phyloP scores from a whole-genome alignment of 2,113 vertebrate species.

The Tiliqua scincoides region DNA sequence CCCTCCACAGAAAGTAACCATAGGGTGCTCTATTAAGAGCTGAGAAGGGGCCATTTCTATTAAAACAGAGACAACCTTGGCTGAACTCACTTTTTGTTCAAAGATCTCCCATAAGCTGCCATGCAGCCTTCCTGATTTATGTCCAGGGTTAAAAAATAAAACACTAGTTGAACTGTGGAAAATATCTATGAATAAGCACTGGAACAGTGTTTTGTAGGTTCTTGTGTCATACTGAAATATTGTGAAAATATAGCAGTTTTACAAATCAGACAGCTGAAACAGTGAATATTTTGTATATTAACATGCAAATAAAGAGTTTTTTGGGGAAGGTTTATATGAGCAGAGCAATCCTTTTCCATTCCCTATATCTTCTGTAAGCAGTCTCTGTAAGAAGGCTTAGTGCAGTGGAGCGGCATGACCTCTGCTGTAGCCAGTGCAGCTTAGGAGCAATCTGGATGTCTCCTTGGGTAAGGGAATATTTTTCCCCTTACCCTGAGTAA shows the following conservation, averaged over 20 bases:
- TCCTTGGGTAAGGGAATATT: no score
- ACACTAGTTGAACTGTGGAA: background rate
- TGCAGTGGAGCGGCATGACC: no score
- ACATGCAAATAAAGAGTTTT: background rate
- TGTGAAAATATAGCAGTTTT: background rate
- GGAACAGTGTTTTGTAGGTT: background rate
- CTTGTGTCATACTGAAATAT: background rate
- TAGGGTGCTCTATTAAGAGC: background rate
- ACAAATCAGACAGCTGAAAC: background rate
- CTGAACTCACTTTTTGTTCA: background rate
- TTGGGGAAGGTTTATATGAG: background rate
- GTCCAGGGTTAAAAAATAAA: background rate
- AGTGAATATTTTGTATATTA: background rate
- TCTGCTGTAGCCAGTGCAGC: no score
- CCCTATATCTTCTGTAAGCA: background rate
- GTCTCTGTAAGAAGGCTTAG: background rate
- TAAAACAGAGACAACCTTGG: background rate
- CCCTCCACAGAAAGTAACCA: background rate
- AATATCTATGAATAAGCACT: no score
- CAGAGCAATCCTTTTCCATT: background rate
- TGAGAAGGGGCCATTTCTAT: background rate
- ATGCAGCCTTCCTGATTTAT: background rate
- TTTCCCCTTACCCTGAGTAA: no score
- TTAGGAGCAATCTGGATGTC: no score
- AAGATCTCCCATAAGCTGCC: background rate